These are phyloP conservation scores for Carettochelys insculpta DNA, from an alignment of 2,113 vertebrate species.

Conservation along the genomic window DNA sequence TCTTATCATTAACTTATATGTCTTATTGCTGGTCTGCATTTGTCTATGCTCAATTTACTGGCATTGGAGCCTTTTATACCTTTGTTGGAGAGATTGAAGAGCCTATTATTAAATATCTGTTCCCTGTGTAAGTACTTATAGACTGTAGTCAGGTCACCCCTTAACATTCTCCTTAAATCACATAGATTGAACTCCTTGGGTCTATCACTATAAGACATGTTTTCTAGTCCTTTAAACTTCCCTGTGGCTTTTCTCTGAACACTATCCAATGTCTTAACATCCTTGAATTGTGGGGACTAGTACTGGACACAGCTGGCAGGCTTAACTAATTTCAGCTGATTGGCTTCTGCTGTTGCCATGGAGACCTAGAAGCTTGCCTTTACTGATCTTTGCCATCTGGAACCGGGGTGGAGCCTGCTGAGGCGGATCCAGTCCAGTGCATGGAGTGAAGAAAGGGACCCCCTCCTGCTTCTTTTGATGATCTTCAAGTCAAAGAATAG, in stretches of 20 bases:
- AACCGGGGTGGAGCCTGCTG: not conserved
- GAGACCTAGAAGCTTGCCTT: not conserved
- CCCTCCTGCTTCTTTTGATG: not conserved
- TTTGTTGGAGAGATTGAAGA: not conserved
- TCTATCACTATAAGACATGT: not conserved
- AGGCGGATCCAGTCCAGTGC: not conserved
- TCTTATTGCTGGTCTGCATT: not conserved
- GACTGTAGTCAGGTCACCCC: not conserved
- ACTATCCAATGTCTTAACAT: not conserved
- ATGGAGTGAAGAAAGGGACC: not conserved
- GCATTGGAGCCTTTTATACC: not conserved
- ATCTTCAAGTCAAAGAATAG: not conserved
- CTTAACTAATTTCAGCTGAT: not conserved
- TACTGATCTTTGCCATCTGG: not conserved
- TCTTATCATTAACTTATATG: not conserved
- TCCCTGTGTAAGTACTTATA: not conserved
- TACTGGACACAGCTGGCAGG: not conserved
- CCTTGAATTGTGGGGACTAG: not conserved
- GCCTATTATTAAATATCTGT: not conserved
- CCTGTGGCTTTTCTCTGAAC: not conserved
- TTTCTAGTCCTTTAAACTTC: too few species aligned
- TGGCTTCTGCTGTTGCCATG: not conserved
- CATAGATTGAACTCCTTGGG: not conserved
- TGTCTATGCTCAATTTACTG: not conserved
- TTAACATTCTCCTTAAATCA: not conserved